Percentiles rank a stretch among this genome's conserved stretches.
Conservation (phyloP, 2,888 invertebrate genomes). For the Drosophila histrio region DNA sequence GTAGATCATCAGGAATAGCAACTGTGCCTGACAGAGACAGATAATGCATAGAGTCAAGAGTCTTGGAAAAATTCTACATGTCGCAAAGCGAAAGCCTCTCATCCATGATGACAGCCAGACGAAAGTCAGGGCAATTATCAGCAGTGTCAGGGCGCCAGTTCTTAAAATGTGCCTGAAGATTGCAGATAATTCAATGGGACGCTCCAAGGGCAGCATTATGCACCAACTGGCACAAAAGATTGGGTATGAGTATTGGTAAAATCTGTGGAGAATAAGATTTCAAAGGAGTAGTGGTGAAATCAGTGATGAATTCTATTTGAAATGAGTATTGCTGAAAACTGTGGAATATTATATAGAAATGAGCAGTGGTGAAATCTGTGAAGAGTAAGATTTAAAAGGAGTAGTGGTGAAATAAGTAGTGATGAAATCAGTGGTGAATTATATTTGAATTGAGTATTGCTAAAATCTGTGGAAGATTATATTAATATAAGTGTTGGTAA, state of each 20-base stretch:
- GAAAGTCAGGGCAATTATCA: background rate
- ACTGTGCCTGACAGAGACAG: slow-evolving; percentile 42
- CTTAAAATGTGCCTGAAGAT: slow-evolving; percentile 36
- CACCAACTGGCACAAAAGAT: slow-evolving; percentile 44
- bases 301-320: no score
- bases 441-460: no score
- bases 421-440: no score
- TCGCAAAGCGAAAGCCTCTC: background rate
- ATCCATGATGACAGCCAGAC: background rate
- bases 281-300: no score
- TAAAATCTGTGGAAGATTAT: no score
- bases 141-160: background rate
- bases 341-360: no score
- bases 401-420: no score
- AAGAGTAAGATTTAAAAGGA: no score
- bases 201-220: slow-evolving; percentile 55
- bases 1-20: slow-evolving; percentile 33
- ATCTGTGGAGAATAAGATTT: slow-evolving; percentile 1
- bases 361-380: no score
- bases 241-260: slow-evolving; percentile 47
- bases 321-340: no score
- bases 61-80: background rate
- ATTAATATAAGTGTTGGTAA: no score
- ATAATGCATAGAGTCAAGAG: slow-evolving; percentile 28
- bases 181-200: background rate